Percentiles rank a stretch among this genome's conserved stretches.
Conservation (phyloP, 2,113 vertebrate genomes). For the Guaruba guarouba region DNA sequence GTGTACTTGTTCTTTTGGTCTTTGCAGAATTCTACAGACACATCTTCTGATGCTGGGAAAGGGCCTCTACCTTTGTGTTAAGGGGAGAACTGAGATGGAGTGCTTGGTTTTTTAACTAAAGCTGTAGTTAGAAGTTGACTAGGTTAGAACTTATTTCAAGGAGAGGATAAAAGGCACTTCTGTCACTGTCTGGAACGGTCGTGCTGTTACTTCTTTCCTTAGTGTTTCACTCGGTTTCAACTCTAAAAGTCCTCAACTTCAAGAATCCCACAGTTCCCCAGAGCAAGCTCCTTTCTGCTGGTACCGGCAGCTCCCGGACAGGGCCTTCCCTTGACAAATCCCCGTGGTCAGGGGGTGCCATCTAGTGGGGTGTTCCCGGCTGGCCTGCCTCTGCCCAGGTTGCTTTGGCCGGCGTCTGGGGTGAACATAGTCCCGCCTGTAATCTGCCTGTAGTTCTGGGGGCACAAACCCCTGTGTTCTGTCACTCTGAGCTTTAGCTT, state of each 20-base stretch:
- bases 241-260: neutral
- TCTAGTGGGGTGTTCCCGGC: neutral
- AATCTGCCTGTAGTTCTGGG: neutral
- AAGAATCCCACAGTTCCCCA: neutral
- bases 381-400: neutral
- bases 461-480: neutral
- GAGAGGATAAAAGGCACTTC: neutral
- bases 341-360: neutral
- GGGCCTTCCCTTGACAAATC: neutral
- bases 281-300: neutral
- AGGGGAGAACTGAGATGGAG: neutral
- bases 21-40: neutral
- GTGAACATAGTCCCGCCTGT: neutral
- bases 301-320: neutral
- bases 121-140: neutral
- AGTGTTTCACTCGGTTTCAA: accelerated
- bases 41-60: no score
- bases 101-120: neutral
- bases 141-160: neutral
- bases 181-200: neutral
- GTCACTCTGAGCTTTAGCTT: neutral
- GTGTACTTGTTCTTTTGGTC: neutral
- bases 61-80: accelerated
- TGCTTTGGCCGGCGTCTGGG: neutral
- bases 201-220: neutral